Conservation (phyloP, 1,140 invertebrate species). For the Orussus abietinus region DNA sequence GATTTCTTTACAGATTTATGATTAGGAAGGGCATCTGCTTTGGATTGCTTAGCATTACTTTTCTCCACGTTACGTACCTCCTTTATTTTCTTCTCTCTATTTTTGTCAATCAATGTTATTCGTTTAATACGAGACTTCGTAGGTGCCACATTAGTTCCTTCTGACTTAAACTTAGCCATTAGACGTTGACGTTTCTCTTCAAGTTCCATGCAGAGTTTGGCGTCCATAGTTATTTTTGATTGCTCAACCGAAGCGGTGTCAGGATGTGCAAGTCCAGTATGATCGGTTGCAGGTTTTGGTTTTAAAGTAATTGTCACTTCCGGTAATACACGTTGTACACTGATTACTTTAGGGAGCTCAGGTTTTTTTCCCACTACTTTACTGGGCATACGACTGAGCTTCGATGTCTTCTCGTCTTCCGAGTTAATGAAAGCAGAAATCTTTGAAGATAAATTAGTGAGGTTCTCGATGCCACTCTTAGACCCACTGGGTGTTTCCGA, state of each 20-base stretch:
- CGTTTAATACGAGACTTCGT: no score
- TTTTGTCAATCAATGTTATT: conserved; percentile 6
- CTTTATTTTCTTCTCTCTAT: conserved; percentile 2
- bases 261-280: no score
- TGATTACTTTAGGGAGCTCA: conserved; percentile 18
- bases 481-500: conserved; percentile 45
- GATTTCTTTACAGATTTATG: no score
- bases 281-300: no score
- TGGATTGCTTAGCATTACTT: not conserved
- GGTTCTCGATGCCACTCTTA: conserved; percentile 34
- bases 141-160: no score
- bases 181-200: conserved; percentile 35
- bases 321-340: conserved; percentile 12
- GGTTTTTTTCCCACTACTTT: not conserved
- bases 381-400: not conserved
- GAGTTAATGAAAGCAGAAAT: conserved; percentile 33
- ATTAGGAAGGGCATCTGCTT: no score
- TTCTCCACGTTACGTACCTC: not conserved
- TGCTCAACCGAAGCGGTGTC: no score
- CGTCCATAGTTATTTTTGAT: no score
- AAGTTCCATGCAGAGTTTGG: conserved; percentile 17
- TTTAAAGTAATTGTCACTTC: conserved; percentile 3
- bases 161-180: conserved; percentile 31
- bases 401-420: conserved; percentile 11
- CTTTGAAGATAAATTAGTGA: conserved; percentile 40